Evolutionary conservation across 2,888 invertebrate genomes (phyloP).

Genomic region (Dasysyrphus tricinctus): DNA sequence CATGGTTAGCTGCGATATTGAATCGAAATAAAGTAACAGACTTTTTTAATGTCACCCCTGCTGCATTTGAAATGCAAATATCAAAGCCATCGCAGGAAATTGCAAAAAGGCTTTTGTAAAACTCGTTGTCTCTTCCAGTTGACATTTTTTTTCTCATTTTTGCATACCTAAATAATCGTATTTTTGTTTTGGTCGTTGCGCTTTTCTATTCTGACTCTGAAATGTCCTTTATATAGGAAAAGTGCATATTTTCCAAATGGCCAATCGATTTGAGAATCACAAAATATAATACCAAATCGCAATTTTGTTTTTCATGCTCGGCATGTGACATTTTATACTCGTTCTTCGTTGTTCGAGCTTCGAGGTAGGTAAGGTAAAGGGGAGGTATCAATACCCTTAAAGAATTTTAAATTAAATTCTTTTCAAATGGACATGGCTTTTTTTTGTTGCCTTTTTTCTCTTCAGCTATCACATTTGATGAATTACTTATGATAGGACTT

Average conservation of each 20-base stretch:
- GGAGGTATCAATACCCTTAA: background rate
- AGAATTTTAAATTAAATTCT: conserved; percentile 39
- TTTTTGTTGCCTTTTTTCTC: too few relatives aligned
- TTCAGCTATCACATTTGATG: conserved; percentile 28
- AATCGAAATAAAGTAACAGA: conserved; percentile 27
- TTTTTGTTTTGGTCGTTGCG: background rate
- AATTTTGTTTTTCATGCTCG: conserved; percentile 22
- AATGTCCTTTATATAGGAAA: conserved; percentile 12
- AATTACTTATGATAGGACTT: conserved; percentile 21
- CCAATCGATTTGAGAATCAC: conserved; percentile 26
- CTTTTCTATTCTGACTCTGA: background rate
- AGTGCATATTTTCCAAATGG: conserved; percentile 40
- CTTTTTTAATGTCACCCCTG: conserved; percentile 29
- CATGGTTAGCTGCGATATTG: conserved; percentile 30
- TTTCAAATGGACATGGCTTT: background rate
- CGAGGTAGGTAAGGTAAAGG: too few relatives aligned
- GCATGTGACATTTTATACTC: conserved; percentile 12
- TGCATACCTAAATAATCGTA: conserved; percentile 4
- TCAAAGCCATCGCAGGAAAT: conserved; percentile 6
- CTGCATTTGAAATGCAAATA: conserved; percentile 32
- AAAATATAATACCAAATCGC: conserved; percentile 27
- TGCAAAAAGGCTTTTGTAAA: conserved; percentile 4
- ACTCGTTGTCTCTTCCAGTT: conserved; percentile 7
- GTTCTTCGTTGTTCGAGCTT: background rate
- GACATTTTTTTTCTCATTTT: background rate